phyloP scores from a whole-genome alignment of 2,113 vertebrate genomes.

The Thomomys bottae region DNA sequence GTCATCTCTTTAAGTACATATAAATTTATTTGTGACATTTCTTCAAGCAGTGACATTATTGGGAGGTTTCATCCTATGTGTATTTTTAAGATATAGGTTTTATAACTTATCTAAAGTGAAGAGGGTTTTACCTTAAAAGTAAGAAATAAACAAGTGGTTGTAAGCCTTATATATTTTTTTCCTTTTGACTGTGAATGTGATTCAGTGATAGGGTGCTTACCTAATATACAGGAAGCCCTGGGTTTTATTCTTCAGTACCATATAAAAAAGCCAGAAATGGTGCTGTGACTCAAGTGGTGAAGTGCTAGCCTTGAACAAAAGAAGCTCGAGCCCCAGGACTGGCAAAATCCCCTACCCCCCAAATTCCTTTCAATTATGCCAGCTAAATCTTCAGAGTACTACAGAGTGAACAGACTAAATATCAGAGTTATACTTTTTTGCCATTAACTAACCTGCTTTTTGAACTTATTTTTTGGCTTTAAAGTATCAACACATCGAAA shows the following conservation, averaged over 20 bases:
- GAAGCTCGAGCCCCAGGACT: too few relatives aligned
- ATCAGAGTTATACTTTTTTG: slow-evolving; percentile 9
- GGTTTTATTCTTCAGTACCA: too few relatives aligned
- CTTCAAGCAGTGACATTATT: background rate
- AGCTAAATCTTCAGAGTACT: background rate
- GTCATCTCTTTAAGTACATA: background rate
- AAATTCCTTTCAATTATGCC: slow-evolving; percentile 1
- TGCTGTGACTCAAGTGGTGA: too few relatives aligned
- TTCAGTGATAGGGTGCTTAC: too few relatives aligned
- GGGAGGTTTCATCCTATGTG: background rate
- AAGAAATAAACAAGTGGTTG: background rate
- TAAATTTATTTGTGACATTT: background rate
- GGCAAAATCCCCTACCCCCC: too few relatives aligned
- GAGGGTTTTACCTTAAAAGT: background rate
- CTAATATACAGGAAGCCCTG: too few relatives aligned
- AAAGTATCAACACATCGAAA: slow-evolving; percentile 41
- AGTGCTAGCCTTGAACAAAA: too few relatives aligned
- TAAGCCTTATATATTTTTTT: background rate
- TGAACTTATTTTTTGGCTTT: slow-evolving; percentile 64
- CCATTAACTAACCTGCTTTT: slow-evolving; percentile 59
- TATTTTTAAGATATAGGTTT: slow-evolving; percentile 35
- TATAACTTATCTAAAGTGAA: background rate
- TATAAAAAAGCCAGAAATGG: too few relatives aligned
- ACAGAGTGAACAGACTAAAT: background rate
- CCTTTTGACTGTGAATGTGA: too few relatives aligned